Evolutionary conservation across 2,888 invertebrate species (phyloP), one percentile per base, ranked within the genome.

Genomic region (Poecilus cupreus): DNA sequence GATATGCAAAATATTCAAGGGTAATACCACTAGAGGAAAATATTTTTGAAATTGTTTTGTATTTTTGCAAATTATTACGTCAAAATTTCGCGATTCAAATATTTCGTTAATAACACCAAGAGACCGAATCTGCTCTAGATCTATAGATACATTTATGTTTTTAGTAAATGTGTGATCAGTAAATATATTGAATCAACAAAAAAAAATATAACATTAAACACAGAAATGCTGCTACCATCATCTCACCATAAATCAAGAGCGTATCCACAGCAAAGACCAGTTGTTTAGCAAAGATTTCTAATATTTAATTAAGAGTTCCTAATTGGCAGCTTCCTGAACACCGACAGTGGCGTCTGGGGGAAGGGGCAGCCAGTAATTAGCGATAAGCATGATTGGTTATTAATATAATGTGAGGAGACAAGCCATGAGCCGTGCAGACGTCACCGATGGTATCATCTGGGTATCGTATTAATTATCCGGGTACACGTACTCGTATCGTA

Each of bases 261-360:
- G 20, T 11, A 26, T 60, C 60, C 64, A 2, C 18, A 5, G 51
- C 51, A 13, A 68, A 32, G 16, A 32, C 16, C 64, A 68, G 64
- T 68, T 68, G 64, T 32, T 68, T 16, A 51, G 51, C 51, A 51
- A 4, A 60, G 24, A 16, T 51, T 16, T 79, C 46, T 85, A 85
- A 86, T 85, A 85, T 83, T 84, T 86, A 86, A 86, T 87, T 87
- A 86, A 86, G 85, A 85, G 84, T 82, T 82, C 84, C 86, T 87
- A 87, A 87, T 87, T 87, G 86, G 86, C 83, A 85, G 86, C 85
- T 87, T 87, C 87, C 87, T 87, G 87, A 37, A 60, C 26, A 18
- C 16, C n/a, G n/a, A 22, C 60, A 60, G 24, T 60, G 60, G 64
- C 64, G 37, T 37, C 18, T 37, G 24, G 37, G 18, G 2, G 51